Evolutionary conservation across 2,797 vertebrate species (phyloP).

Genomic region (Phataginus tetradactyla): DNA sequence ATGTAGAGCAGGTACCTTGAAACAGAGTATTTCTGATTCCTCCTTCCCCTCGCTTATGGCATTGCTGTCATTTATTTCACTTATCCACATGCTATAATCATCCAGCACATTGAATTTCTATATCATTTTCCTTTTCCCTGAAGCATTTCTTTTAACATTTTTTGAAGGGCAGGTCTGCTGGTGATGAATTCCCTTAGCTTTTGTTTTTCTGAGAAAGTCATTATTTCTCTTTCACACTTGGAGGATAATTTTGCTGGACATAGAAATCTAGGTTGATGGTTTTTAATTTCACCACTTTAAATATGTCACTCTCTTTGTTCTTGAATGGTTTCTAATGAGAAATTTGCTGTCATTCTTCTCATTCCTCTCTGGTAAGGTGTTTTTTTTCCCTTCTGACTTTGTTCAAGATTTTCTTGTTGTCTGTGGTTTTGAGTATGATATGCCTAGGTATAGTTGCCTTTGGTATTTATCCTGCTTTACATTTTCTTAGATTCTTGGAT

Average conservation of each 20-base stretch:
- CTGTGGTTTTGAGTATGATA: not conserved
- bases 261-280: not conserved
- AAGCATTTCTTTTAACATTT: not conserved
- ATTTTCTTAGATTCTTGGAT: not conserved
- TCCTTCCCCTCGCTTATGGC: too few relatives aligned
- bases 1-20: rapidly evolving
- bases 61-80: rapidly evolving
- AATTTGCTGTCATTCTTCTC: not conserved
- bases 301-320: too few relatives aligned
- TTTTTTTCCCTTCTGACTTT: not conserved
- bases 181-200: not conserved
- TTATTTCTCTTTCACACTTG: not conserved
- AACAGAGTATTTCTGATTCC: not conserved
- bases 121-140: not conserved
- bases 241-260: not conserved
- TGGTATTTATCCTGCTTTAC: not conserved
- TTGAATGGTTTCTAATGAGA: not conserved
- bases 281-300: not conserved
- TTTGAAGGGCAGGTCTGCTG: not conserved
- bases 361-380: not conserved
- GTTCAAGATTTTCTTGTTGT: not conserved
- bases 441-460: not conserved
- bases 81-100: too few relatives aligned
- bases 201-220: not conserved
- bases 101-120: not conserved